Evolutionary conservation across 1,140 invertebrate species (phyloP), one percentile per base, ranked within the genome.

Genomic region (Philopotamus ludificatus): DNA sequence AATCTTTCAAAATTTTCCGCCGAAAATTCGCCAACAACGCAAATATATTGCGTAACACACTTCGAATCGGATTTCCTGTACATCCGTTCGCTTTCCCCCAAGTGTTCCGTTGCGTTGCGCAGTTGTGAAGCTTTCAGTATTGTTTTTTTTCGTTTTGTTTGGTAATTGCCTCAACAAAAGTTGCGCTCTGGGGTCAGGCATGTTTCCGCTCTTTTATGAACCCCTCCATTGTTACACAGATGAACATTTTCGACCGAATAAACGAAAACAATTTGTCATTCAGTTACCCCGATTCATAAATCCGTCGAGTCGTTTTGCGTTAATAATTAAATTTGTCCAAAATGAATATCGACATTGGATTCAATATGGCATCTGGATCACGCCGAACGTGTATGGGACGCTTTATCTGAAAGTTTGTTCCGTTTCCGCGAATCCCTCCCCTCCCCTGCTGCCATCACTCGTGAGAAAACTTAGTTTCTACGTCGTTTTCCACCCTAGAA

Each of bases 161-260:
- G 59, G 53, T 69, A 69, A 69, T 69, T 66, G 67, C 67, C 67
- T 50, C 62, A 69, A 63, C 67, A 69, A 69, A 68, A 69, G 67
- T 69, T 66, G 25, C 15, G 51, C 45, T 39, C 42, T 34, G 60
- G 67, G 67, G 65, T 61, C 65, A 66, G 47, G 50, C 39, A 21
- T 25, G 20, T 51, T 22, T 64, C 55, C 23, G 55, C 18, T 65
- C 51, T 63, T 41, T 51, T 28, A 66, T 50, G 20, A 62, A 64
- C 15, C n/a, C 53, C 39, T 45, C 55, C 53, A 69, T 65, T 65
- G 67, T 65, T 61, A 39, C 63, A 65, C 63, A 51, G 26, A 53
- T 45, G 49, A 42, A 44, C 41, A 25, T 54, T 63, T 63, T 63
- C 62, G 49, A 20, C 10, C n/a, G 41, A 55, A 28, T 54, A 55